Base-by-base conservation (phyloP, 2,888 invertebrate species). In the Ormyrus labotus region DNA sequence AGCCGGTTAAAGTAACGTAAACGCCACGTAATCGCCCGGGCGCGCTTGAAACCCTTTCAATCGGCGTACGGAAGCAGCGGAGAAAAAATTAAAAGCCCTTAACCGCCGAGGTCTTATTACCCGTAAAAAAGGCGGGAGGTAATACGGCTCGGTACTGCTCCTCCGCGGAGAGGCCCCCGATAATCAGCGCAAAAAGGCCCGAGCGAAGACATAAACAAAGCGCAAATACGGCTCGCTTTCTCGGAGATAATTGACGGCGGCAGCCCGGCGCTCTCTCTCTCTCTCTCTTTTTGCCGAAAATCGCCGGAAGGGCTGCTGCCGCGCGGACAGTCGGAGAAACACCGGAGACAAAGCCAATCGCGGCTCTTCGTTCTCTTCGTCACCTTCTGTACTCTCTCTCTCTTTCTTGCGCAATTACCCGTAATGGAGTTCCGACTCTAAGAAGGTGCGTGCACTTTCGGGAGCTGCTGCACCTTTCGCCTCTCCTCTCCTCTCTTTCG, bases 401-500 rank as follows among this genome's bases (percentile, higher is more conserved):
- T 19, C 19, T 19, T 2, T 19, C 19, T 19, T 19, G 19, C 19
- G 19, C 19, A 19, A 19, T 19, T 19, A 19, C n/a, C 45, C 8
- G 69, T 57, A 55, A 69, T 57, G 57, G 34, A 6, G 13, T 10
- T 47, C 10, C 13, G 19, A 63, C 47, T 51, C 8, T 7, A n/a
- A 19, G n/a, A n/a, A 6, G n/a, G 47, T n/a, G 10, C 57, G 13
- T 19, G 4, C 82, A 76, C 81, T 78, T 82, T 19, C 19, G 19
- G 19, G 19, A 19, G 19, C 19, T 19, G 19, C 19, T 19, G 19
- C 80, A 83, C 81, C 80, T 80, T 80, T 64, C 77, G 72, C 70
- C 70, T 19, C 19, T 11, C 19, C n/a, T 11, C 19, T 48, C 11
- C 53, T 48, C 53, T 48, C 9, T n/a, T 45, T 53, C 58, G 2